Base-by-base conservation (phyloP, 2,797 vertebrate species). In the Eupleurogrammus muticus region DNA sequence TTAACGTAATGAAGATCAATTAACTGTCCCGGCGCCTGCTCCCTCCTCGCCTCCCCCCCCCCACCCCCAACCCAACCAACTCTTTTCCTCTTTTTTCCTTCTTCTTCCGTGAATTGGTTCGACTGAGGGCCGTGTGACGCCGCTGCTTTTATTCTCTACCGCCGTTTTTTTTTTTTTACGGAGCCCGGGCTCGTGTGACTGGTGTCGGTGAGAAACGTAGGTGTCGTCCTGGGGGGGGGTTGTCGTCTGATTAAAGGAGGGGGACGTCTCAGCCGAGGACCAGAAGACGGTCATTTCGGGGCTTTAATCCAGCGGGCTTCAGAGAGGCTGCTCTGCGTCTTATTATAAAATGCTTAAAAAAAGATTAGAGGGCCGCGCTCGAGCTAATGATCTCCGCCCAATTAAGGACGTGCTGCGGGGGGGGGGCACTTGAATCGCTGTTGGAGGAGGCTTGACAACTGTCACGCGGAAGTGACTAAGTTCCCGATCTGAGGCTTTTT, bases 1-100 rank as follows among this genome's bases (percentile, higher is more conserved):
- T 94, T 91, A 92, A 87, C 70, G n/a, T 92, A 93, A 94, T 93
- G 92, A 94, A 91, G 92, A 94, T 92, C 92, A 93, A 92, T 93
- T 90, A 90, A 91, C 73, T 81, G 81, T 89, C 80, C 61, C 23
- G 3, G 53, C 63, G 75, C 74, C 76, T 71, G 67, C 62, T 71
- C 66, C 70, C 77, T 77, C 71, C 11, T 69, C 4, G 81, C 75
- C 83, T 70, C 74, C 77, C 59, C 88, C 84, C 66, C 70, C 28
- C n/a, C n/a, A n/a, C n/a, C n/a, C n/a, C n/a, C n/a, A n/a, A n/a
- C n/a, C n/a, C n/a, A n/a, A n/a, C n/a, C n/a, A n/a, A n/a, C n/a
- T n/a, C n/a, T n/a, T n/a, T n/a, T n/a, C n/a, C n/a, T n/a, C 28
- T 28, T 28, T 28, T 28, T 28, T 28, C 6, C 3, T 28, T 28